These are phyloP conservation scores for Drosophila tristis DNA, from an alignment of 1,140 invertebrate genomes.

Conservation along the genomic window DNA sequence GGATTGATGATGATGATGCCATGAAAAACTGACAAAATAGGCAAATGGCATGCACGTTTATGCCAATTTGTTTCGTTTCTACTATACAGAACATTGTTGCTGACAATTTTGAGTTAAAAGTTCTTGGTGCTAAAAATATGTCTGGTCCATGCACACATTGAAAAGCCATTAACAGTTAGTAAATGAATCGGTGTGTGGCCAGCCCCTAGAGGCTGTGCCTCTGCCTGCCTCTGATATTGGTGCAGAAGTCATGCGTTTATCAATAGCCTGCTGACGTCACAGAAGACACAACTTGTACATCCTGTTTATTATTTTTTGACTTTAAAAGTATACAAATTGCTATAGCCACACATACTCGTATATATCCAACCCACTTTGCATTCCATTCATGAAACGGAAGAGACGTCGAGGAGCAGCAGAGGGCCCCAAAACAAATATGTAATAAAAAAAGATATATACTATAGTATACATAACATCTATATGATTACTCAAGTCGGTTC, in stretches of 20 bases:
- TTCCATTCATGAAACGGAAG: conserved; percentile 74
- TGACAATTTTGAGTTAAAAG: conserved; percentile 33
- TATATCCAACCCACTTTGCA: conserved; percentile 31
- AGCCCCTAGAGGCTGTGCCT: conserved; percentile 3
- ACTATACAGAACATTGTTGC: conserved; percentile 21
- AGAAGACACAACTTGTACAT: conserved; percentile 42
- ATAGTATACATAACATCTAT: conserved; percentile 50
- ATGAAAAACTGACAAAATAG: conserved; percentile 36
- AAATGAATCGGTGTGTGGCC: conserved; percentile 9
- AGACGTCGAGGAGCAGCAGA: conserved; percentile 42
- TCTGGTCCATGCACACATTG: background rate
- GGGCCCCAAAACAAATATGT: conserved; percentile 44
- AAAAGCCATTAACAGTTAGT: conserved; percentile 26
- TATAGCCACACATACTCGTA: conserved; percentile 16
- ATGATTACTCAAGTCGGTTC: conserved; percentile 41
- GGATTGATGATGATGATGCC: conserved; percentile 33
- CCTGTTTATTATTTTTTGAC: conserved; percentile 71
- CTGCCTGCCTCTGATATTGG: conserved; percentile 8
- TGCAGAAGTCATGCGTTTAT: conserved; percentile 33
- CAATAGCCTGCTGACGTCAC: conserved; percentile 55
- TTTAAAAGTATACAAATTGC: conserved; percentile 26
- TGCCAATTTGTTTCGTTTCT: background rate
- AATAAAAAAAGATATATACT: conserved; percentile 42
- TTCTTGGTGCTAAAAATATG: conserved; percentile 7
- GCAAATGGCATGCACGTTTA: conserved; percentile 5